Conservation (phyloP, 2,797 vertebrate species). For the Manis crassicaudata region DNA sequence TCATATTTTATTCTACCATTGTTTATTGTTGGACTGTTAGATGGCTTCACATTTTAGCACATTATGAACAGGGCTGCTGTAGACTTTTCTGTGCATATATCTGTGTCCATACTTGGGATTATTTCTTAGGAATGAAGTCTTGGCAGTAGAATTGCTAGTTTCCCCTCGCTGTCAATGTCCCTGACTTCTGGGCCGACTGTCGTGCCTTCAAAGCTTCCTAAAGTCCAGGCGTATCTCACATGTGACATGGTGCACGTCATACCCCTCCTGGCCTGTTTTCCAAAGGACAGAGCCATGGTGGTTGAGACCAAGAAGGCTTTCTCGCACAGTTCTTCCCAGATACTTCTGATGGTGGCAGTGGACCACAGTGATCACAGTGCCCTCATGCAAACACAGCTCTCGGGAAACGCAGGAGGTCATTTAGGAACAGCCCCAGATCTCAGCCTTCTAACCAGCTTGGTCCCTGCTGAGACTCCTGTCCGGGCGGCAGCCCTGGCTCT, state of each 20-base stretch:
- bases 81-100: neutral
- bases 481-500: too few species aligned
- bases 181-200: neutral
- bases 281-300: neutral
- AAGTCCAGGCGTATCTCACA: accelerated
- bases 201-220: neutral
- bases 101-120: too few species aligned
- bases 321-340: too few species aligned
- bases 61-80: neutral
- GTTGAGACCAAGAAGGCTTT: neutral
- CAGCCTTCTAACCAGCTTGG: neutral
- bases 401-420: neutral
- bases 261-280: neutral
- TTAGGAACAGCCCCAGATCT: neutral
- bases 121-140: neutral
- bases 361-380: accelerated
- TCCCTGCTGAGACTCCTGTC: neutral
- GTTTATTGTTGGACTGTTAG: neutral
- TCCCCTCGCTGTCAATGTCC: neutral
- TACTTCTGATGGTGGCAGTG: neutral
- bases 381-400: neutral
- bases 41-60: neutral
- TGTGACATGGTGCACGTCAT: accelerated
- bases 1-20: neutral
- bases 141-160: neutral